Evolutionary conservation across 2,888 invertebrate genomes (phyloP).

Genomic region (Adela reaumurella): DNA sequence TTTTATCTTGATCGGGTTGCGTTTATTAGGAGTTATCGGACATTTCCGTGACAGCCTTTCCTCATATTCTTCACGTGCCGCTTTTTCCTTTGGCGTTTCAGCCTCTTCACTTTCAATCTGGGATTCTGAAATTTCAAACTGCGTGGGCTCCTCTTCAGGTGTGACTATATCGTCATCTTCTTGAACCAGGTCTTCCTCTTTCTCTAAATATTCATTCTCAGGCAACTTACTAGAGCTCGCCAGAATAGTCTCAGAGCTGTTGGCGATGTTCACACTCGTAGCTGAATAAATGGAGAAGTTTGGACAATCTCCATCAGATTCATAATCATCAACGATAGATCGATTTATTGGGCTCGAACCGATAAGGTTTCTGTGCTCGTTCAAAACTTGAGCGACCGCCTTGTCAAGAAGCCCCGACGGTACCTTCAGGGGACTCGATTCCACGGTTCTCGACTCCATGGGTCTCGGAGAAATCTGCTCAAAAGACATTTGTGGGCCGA

Average conservation of each 20-base stretch:
- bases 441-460: slow-evolving; percentile 18
- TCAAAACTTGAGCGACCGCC: slow-evolving; percentile 35
- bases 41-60: slow-evolving; percentile 37
- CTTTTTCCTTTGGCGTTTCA: slow-evolving; percentile 16
- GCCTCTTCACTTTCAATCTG: too few relatives aligned
- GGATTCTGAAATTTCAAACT: too few relatives aligned
- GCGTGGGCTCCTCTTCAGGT: not conserved
- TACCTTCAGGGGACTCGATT: slow-evolving; percentile 20
- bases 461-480: slow-evolving; percentile 7
- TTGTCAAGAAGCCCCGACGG: slow-evolving; percentile 26
- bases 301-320: slow-evolving; percentile 71
- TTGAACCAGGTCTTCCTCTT: slow-evolving; percentile 11
- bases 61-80: slow-evolving; percentile 25
- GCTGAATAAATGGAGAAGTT: slow-evolving; percentile 84
- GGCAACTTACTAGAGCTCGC: not conserved
- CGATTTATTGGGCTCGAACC: slow-evolving; percentile 15
- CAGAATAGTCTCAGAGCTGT: slow-evolving; percentile 23
- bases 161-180: slow-evolving; percentile 7
- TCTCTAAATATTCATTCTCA: slow-evolving; percentile 3
- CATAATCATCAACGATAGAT: slow-evolving; percentile 29
- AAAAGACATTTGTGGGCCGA: not conserved
- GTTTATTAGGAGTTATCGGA: slow-evolving; percentile 33
- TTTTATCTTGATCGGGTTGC: slow-evolving; percentile 43
- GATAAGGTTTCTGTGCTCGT: slow-evolving; percentile 31
- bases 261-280: slow-evolving; percentile 71